These are phyloP conservation scores for Thelaira solivaga DNA, from an alignment of 2,888 invertebrate species.

Conservation along the genomic window DNA sequence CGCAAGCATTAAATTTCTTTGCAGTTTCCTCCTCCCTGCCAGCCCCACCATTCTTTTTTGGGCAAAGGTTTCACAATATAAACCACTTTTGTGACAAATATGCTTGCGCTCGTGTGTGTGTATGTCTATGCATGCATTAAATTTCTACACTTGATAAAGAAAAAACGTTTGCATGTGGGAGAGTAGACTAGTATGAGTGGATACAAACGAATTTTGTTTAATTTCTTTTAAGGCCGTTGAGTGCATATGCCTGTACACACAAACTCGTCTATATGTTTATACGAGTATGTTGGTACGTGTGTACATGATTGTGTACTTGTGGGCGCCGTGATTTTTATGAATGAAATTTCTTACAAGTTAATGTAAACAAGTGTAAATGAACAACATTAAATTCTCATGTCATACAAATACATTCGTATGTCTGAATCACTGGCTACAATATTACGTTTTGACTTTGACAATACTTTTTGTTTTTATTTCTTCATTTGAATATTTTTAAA, in stretches of 20 bases:
- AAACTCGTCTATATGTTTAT: too few relatives aligned
- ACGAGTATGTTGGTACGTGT: too few relatives aligned
- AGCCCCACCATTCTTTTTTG: too few relatives aligned
- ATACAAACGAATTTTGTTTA: constrained; percentile 32
- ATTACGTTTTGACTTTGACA: constrained; percentile 34
- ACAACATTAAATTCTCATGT: constrained; percentile 33
- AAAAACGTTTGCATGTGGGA: background rate
- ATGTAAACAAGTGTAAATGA: constrained; percentile 47
- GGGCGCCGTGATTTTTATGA: constrained; percentile 61
- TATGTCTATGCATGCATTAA: too few relatives aligned
- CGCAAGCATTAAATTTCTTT: background rate
- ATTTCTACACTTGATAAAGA: constrained; percentile 12
- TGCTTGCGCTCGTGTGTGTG: too few relatives aligned
- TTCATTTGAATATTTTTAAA: constrained; percentile 9
- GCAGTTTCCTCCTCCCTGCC: too few relatives aligned
- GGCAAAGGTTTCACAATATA: too few relatives aligned
- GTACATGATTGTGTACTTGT: constrained; percentile 13
- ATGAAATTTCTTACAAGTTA: constrained; percentile 55
- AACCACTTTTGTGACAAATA: too few relatives aligned
- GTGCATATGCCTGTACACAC: background rate
- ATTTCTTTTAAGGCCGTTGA: constrained; percentile 8
- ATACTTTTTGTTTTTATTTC: constrained; percentile 9
- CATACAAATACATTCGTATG: background rate
- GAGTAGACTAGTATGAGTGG: background rate
- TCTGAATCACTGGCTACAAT: background rate